These are phyloP conservation scores for Falcaria lacertinaria DNA, from an alignment of 2,888 invertebrate genomes.

Conservation along the genomic window DNA sequence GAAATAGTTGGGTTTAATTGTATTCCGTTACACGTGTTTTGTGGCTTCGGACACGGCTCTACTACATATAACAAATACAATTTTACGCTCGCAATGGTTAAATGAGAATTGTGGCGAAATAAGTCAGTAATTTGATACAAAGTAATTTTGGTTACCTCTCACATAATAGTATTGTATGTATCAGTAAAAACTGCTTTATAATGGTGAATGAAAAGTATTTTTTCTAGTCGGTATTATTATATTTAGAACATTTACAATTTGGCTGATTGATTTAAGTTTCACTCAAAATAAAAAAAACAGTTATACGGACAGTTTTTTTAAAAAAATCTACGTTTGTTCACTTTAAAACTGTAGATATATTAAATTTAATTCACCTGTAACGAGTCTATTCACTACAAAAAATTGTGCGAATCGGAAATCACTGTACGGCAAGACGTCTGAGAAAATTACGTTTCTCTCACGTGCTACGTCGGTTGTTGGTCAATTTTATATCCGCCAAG, in stretches of 20 bases:
- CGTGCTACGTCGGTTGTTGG: constrained; percentile 8
- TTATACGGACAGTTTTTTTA: too few relatives aligned
- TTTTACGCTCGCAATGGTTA: not conserved
- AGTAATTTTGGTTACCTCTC: too few relatives aligned
- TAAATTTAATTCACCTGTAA: constrained; percentile 17
- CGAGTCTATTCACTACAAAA: constrained; percentile 32
- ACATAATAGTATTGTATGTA: too few relatives aligned
- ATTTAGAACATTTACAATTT: too few relatives aligned
- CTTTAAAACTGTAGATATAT: too few relatives aligned
- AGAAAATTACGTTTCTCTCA: constrained; percentile 30
- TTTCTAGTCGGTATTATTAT: too few relatives aligned
- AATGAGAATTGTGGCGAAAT: not conserved
- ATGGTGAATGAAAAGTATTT: too few relatives aligned
- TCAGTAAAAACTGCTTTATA: too few relatives aligned
- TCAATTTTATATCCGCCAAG: constrained; percentile 13
- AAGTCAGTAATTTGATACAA: too few relatives aligned
- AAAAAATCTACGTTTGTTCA: too few relatives aligned
- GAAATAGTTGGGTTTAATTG: not conserved
- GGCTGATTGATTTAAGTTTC: too few relatives aligned
- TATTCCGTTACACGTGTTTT: constrained; percentile 12
- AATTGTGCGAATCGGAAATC: constrained; percentile 33
- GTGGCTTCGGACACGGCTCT: not conserved
- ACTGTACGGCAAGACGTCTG: constrained; percentile 18
- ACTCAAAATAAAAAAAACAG: too few relatives aligned
- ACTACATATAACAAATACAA: not conserved